These are phyloP conservation scores for Beroe ovata DNA, from an alignment of 37 sponge, comb jelly and placozoan species.

Conservation along the genomic window DNA sequence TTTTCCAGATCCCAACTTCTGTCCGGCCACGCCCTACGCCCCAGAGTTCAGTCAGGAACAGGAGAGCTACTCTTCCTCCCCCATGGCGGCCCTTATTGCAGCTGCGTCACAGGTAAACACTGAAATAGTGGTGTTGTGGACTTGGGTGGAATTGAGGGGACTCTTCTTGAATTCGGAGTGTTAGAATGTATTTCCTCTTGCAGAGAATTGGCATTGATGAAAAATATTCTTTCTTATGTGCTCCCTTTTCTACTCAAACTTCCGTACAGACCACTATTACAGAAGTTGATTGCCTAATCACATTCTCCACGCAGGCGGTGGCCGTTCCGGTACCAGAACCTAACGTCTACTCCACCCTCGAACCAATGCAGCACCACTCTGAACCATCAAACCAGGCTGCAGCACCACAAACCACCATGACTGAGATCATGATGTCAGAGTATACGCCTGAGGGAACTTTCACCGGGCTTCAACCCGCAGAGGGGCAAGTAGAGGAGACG, in stretches of 20 bases:
- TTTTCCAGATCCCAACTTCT: not conserved
- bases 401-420: not conserved
- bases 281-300: not conserved
- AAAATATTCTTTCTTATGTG: too few relatives aligned
- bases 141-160: not conserved
- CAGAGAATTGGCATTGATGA: too few relatives aligned
- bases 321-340: constrained; percentile 43
- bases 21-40: not conserved
- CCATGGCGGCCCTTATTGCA: constrained; percentile 53
- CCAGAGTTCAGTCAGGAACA: not conserved
- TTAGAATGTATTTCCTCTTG: too few relatives aligned
- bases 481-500: too few relatives aligned
- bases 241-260: not conserved
- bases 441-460: not conserved
- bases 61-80: not conserved
- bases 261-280: not conserved
- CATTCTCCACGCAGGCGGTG: constrained; percentile 9
- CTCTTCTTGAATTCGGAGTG: not conserved
- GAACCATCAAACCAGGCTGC: not conserved
- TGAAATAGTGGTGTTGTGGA: too few relatives aligned
- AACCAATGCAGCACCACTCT: not conserved
- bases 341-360: not conserved
- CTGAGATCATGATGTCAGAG: not conserved
- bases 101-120: constrained; percentile 51
- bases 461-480: not conserved